Evolutionary conservation across 2,113 vertebrate species (phyloP), one percentile per base, ranked within the genome.

Genomic region (Malurus alboscapulatus): DNA sequence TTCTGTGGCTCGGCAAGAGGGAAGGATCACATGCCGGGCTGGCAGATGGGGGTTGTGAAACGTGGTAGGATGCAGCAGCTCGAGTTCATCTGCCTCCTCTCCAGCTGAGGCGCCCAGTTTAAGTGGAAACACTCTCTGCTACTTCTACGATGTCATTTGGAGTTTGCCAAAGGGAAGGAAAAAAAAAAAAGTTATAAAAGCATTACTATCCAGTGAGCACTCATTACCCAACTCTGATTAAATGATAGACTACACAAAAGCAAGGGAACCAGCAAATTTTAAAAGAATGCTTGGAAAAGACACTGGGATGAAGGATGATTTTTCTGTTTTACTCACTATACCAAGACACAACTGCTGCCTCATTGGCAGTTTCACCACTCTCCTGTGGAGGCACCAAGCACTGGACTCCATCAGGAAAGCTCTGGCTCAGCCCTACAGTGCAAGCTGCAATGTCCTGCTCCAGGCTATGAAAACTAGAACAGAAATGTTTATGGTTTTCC

Each of bases 41-140:
- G 90, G 90, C 92, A 92, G 92, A 93, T 92, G 94, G 92, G 90
- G 65, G 93, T 79, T 94, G 93, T 94, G 91, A 95, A 95, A 94
- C 30, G 17, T 79, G 66, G 88, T 86, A 87, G 84, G 88, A 92
- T 87, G 80, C 53, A 91, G 77, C 80, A 94, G 67, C 76, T 92
- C 24, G 0, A 72, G 81, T 57, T 90, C 88, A 82, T 89, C 78
- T 81, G 84, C 84, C 73, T 87, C 42, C 66, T 34, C 88, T 78
- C 3, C 0, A 83, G 40, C 9, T 1, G 2, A 84, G 72, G 79
- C 29, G 1, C 59, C 32, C 75, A 58, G 76, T 77, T 69, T 93
- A 94, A 95, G 77, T 87, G 55, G 87, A 93, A 94, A 96, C 90
- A 93, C 86, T 88, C 91, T 47, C 54, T 17, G 0, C 88, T 84